Conservation (phyloP, 2,797 vertebrate species). For the Otolemur crassicaudatus region DNA sequence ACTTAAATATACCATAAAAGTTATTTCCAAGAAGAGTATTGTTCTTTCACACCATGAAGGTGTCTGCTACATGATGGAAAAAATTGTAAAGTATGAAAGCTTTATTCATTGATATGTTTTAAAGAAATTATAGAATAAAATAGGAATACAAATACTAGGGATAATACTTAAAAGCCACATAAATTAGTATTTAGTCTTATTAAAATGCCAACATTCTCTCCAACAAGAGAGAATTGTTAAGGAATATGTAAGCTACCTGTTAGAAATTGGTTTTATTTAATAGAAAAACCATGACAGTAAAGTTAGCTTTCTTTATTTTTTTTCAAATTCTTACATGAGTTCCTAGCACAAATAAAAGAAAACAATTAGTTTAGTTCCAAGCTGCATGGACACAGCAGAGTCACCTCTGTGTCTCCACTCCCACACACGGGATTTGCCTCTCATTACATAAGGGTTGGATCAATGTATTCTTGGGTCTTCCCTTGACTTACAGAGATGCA, state of each 20-base stretch:
- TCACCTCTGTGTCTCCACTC: background rate
- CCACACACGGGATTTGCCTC: background rate
- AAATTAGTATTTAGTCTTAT: background rate
- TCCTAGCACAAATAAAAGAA: background rate
- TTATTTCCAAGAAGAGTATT: background rate
- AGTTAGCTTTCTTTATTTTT: slow-evolving; percentile 18
- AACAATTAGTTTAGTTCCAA: background rate
- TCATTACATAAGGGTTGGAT: background rate
- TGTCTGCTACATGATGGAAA: background rate
- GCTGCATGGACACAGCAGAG: background rate
- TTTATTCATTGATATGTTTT: background rate
- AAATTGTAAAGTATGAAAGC: background rate
- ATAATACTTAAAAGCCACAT: background rate
- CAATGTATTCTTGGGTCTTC: background rate
- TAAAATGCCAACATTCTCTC: background rate
- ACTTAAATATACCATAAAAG: background rate
- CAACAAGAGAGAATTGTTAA: background rate
- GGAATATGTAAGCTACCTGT: background rate
- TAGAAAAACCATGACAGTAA: background rate
- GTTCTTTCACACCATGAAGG: background rate
- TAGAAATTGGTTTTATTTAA: slow-evolving; percentile 3
- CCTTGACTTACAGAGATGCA: background rate
- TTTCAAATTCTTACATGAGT: background rate
- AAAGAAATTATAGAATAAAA: background rate
- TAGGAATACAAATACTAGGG: background rate